Conservation (phyloP, 92 coral and sea anemone species). For the Phenganax marumi region DNA sequence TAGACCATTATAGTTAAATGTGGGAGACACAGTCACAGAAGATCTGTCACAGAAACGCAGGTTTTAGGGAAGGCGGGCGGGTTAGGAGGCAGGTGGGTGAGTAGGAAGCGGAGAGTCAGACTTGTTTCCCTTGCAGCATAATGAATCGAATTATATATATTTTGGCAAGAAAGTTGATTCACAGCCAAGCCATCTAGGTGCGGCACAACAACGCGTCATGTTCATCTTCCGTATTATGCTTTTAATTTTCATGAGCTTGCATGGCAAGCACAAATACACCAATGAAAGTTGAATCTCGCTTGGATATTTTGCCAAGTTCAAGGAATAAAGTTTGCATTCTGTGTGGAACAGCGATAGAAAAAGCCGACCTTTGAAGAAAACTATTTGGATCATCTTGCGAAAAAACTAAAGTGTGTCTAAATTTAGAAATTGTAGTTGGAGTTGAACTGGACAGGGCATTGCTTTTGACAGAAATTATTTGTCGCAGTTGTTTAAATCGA, state of each 20-base stretch:
- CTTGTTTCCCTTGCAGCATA: not conserved
- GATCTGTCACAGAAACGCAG: too few species aligned
- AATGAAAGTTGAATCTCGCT: conserved; percentile 10
- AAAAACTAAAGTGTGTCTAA: conserved; percentile 31
- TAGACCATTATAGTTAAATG: too few species aligned
- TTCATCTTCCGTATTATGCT: not conserved
- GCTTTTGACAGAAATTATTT: conserved; percentile 27
- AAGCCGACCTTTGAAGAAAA: conserved; percentile 11
- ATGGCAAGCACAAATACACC: not conserved
- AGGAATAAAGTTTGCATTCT: conserved; percentile 35
- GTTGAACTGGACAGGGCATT: not conserved
- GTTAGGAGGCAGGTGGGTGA: too few species aligned
- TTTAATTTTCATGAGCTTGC: not conserved
- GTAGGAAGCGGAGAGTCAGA: not conserved
- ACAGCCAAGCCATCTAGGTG: not conserved
- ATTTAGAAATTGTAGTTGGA: conserved; percentile 18
- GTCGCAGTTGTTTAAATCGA: conserved; percentile 35
- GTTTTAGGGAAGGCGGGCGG: too few species aligned
- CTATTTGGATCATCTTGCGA: not conserved
- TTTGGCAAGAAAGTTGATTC: conserved; percentile 18
- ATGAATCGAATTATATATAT: not conserved
- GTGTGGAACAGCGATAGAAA: not conserved
- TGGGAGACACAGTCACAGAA: too few species aligned
- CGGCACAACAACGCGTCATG: not conserved
- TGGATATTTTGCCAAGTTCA: conserved; percentile 25